Evolutionary conservation across 2,113 vertebrate species (phyloP).

Genomic region (Channa argus): DNA sequence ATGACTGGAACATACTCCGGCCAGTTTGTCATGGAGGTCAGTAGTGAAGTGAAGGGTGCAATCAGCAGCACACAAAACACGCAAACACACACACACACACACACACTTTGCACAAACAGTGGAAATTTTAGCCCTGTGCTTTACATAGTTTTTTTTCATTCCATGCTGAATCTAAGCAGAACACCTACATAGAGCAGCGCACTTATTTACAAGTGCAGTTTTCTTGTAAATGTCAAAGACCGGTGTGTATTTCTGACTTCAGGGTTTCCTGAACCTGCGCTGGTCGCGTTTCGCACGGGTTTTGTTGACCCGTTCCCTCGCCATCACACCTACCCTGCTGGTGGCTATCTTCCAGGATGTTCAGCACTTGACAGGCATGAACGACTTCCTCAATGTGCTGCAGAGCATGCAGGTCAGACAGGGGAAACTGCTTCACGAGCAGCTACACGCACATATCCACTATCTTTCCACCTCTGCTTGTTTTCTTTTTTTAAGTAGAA

Average conservation of each 20-base stretch:
- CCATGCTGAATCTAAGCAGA: background rate
- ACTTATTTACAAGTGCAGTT: background rate
- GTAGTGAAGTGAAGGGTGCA: constrained; percentile 8
- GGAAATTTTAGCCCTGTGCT: background rate
- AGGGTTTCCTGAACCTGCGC: constrained; percentile 95
- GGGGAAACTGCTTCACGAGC: background rate
- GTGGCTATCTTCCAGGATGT: constrained; percentile 93
- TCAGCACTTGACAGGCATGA: constrained; percentile 91
- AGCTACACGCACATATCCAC: background rate
- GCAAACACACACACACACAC: constrained; percentile 11
- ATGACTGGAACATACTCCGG: constrained; percentile 96
- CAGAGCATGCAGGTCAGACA: constrained; percentile 92
- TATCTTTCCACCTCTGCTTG: too few species aligned
- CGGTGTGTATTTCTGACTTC: constrained; percentile 16
- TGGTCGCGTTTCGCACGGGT: constrained; percentile 95
- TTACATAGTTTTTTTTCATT: background rate
- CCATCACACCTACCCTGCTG: constrained; percentile 91
- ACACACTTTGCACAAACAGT: background rate
- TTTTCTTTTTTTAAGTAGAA: too few species aligned
- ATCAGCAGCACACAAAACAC: background rate
- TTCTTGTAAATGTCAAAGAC: background rate
- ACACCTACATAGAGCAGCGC: background rate
- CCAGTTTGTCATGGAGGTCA: constrained; percentile 96
- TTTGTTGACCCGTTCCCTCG: constrained; percentile 91
- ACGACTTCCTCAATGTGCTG: constrained; percentile 95